Evolutionary conservation across 2,888 invertebrate species (phyloP), one percentile per base, ranked within the genome.

Genomic region (Lasiommata megera): DNA sequence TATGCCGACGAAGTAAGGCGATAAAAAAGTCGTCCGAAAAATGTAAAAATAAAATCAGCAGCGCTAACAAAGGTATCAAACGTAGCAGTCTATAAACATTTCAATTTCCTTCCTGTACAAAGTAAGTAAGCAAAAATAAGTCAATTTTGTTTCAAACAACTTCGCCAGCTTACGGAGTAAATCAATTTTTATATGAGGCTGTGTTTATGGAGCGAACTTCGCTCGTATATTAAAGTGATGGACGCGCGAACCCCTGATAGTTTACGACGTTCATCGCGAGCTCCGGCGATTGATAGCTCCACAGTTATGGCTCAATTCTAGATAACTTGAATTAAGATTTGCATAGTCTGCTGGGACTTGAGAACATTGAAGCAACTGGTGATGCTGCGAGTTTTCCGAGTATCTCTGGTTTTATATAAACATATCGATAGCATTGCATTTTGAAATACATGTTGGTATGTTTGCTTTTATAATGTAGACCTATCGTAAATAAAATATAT

Each of bases 121-220:
- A 34, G 34, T 34, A 3, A 34, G 34, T 34, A 34, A 34, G 29
- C 46, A 16, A 46, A 31, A 29, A 47, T 47, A 47, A 47, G 34
- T 47, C 47, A 36, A 36, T 47, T 47, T 36, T 12, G 18, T 34
- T 47, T 18, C 12, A 36, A 48, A 34, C 46, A 47, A 48, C 18
- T 48, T 37, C 17, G 36, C 47, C 7, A 34, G 47, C 37, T 48
- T 37, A 23, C 14, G 34, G 48, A 36, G 36, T 48, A 37, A 48
- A 48, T 48, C 48, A 48, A 48, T 48, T 48, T 47, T 48, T 48
- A 36, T 48, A 48, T 36, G 48, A 36, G 17, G 31, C 37, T 36
- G 18, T 48, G 48, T 48, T 48, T 48, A 48, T 37, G 36, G 23
- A 36, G 48, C 18, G 9, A 37, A 23, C 23, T 48, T 48, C 14